These are phyloP conservation scores for Enteromius viviparus DNA, from an alignment of 2,797 vertebrate species.

Conservation along the genomic window DNA sequence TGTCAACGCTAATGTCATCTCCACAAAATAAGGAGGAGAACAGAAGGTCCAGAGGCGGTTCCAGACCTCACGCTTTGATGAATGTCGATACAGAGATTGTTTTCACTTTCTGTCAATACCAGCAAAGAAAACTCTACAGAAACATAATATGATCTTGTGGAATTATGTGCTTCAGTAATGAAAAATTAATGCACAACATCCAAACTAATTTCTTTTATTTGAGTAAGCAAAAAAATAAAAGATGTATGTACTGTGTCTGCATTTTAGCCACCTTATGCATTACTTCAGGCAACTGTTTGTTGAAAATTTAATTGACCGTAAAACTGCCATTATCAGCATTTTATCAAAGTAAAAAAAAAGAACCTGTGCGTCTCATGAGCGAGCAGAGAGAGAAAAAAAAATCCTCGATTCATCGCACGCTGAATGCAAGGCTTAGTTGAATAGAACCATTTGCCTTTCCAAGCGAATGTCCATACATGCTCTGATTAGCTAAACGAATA, in stretches of 20 bases:
- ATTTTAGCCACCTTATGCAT: conserved; percentile 48
- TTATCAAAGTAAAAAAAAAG: conserved; percentile 81
- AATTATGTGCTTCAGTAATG: conserved; percentile 36
- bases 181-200: conserved; percentile 46
- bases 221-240: conserved; percentile 47
- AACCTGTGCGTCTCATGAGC: conserved; percentile 69
- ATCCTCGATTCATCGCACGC: conserved; percentile 73
- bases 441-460: conserved; percentile 80
- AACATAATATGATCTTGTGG: conserved; percentile 26
- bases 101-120: conserved; percentile 59
- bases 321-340: conserved; percentile 71
- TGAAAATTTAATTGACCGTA: conserved; percentile 64
- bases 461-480: conserved; percentile 78
- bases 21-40: conserved; percentile 48
- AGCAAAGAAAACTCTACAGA: conserved; percentile 26
- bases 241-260: conserved; percentile 25
- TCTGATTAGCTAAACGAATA: conserved; percentile 81
- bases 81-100: conserved; percentile 64
- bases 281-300: conserved; percentile 42
- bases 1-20: conserved; percentile 56
- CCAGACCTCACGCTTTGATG: conserved; percentile 61
- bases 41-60: conserved; percentile 54
- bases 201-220: conserved; percentile 35
- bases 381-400: conserved; percentile 73
- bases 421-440: conserved; percentile 79